A percentile compares a stretch with the other conserved stretches of the same genome.
These are phyloP conservation scores for Heterocephalus glaber DNA, from an alignment of 2,113 vertebrate species.

Conservation along the genomic window DNA sequence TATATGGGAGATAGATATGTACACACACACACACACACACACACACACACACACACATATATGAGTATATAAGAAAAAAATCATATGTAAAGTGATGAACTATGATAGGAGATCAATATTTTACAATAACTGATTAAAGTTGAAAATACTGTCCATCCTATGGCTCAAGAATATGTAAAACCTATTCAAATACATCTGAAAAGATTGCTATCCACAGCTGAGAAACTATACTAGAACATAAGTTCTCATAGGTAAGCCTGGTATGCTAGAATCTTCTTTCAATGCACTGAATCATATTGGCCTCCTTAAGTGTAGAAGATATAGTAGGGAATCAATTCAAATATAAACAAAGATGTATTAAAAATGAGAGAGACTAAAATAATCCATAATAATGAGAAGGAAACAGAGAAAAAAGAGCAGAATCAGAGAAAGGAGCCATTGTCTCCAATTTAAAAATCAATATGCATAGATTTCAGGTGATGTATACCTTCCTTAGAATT, in stretches of 20 bases:
- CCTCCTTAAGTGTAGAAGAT: conserved; percentile 7
- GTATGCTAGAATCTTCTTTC: neutral
- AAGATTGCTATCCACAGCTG: neutral
- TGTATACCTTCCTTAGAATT: neutral
- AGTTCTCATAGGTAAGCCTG: neutral
- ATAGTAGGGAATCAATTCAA: neutral
- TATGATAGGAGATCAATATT: neutral
- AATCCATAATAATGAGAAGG: neutral
- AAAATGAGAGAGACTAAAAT: neutral
- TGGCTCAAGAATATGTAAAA: neutral
- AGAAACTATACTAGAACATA: conserved; percentile 9
- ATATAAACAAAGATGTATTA: neutral
- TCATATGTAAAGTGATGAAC: neutral
- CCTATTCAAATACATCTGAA: conserved; percentile 21
- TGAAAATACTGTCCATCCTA: neutral
- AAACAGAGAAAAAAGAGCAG: neutral
- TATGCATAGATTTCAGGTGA: neutral
- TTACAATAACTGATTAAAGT: conserved; percentile 4
- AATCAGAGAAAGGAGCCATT: neutral
- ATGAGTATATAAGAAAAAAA: conserved; percentile 6
- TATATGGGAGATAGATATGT: neutral
- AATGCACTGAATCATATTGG: neutral
- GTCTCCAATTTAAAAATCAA: neutral
- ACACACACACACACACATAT: neutral
- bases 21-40: too few species aligned